These are phyloP conservation scores for Oxystoma pomonae DNA, from an alignment of 2,888 invertebrate species.

Conservation along the genomic window DNA sequence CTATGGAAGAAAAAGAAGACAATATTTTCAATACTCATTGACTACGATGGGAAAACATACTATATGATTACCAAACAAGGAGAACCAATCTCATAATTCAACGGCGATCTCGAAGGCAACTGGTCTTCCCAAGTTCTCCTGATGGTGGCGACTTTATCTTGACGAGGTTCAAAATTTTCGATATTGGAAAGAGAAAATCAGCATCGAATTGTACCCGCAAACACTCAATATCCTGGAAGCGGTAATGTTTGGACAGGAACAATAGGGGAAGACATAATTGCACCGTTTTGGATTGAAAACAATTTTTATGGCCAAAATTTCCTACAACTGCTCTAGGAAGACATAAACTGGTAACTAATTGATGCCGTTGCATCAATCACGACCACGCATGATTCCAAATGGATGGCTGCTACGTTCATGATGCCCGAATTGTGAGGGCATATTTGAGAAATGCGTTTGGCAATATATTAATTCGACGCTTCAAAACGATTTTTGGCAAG, in stretches of 20 bases:
- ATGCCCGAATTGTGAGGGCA: background rate
- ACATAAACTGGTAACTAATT: background rate
- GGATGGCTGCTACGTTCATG: no score
- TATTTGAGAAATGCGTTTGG: background rate
- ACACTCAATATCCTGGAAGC: background rate
- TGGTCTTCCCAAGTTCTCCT: constrained; percentile 64
- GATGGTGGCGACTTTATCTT: constrained; percentile 49
- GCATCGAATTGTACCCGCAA: background rate
- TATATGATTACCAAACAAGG: background rate
- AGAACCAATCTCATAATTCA: constrained; percentile 76
- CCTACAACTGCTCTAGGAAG: no score
- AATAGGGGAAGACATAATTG: background rate
- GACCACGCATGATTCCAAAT: background rate
- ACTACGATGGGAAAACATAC: no score
- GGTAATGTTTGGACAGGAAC: background rate
- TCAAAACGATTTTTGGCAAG: background rate
- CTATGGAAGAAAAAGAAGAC: no score
- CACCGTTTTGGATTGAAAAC: no score
- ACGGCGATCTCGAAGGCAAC: constrained; percentile 71
- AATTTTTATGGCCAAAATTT: no score
- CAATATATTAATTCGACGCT: background rate
- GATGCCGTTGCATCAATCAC: background rate
- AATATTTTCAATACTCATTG: no score
- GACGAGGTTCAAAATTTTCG: constrained; percentile 46
- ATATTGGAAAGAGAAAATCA: background rate